phyloP scores from a whole-genome alignment of 1,140 invertebrate genomes.

The Habropoda laboriosa region DNA sequence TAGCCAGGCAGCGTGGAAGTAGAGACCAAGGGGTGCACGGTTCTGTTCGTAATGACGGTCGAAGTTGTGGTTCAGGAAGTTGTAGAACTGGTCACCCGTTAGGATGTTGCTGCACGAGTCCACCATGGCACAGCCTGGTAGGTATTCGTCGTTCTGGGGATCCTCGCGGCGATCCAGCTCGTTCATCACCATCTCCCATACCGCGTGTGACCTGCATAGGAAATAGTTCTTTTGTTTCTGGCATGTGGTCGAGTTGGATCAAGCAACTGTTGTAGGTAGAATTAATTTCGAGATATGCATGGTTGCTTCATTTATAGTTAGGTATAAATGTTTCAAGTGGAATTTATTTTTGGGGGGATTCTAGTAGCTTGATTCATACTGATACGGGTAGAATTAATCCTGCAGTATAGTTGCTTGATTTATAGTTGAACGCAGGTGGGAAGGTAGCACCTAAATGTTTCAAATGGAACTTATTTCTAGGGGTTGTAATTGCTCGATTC shows the following conservation, averaged over 20 bases:
- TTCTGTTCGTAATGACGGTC: slow-evolving; percentile 97
- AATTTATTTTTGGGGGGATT: neutral
- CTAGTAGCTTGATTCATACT: no score
- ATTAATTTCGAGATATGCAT: no score
- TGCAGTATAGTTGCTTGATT: no score
- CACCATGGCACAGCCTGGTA: slow-evolving; percentile 97
- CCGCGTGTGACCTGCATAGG: slow-evolving; percentile 86
- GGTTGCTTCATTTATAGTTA: no score
- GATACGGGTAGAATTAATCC: no score
- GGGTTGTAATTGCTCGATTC: no score
- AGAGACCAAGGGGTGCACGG: slow-evolving; percentile 94
- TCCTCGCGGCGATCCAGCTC: slow-evolving; percentile 96
- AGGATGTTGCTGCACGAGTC: slow-evolving; percentile 97
- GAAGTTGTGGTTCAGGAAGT: slow-evolving; percentile 98
- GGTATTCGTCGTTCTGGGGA: slow-evolving; percentile 93
- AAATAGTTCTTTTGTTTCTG: no score
- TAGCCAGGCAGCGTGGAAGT: slow-evolving; percentile 98
- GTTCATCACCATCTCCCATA: slow-evolving; percentile 99
- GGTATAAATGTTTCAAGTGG: no score
- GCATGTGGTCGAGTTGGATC: neutral
- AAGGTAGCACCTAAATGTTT: no score
- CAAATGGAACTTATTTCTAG: no score
- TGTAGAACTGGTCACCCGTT: slow-evolving; percentile 96
- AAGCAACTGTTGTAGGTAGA: neutral
- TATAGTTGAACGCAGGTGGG: no score